Evolutionary conservation across 2,113 vertebrate species (phyloP), one percentile per base, ranked within the genome.

Genomic region (Coturnix japonica): DNA sequence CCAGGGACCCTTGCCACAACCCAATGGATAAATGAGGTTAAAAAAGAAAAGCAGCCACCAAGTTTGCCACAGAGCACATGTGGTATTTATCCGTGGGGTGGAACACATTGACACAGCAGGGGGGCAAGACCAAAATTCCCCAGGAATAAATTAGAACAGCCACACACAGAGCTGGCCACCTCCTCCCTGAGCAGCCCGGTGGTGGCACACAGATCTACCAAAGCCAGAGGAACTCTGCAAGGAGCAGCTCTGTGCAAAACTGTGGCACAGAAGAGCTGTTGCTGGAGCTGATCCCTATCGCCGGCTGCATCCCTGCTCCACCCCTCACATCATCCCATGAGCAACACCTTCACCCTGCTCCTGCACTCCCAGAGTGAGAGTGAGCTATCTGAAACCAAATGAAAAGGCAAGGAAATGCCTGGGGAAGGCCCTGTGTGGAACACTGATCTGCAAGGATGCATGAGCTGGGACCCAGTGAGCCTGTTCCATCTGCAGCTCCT

Each of bases 401-500:
- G 0, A 21, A 47, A 35, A 54, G 26, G 43, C 64, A 75, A 81
- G 10, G 47, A 53, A 77, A 85, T 49, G 4, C 22, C 20, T 64
- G 11, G 22, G 53, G 44, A 81, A 90, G 41, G n/a, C 17, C 37
- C 46, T 22, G 59, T 81, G 22, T 0, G 53, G 47, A 49, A 47
- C 73, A 81, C 64, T 41, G 81, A 33, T 67, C 81, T 35, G 21
- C n/a, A 46, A 63, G 51, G 20, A 30, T 2, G 20, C 39, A 13
- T 25, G 73, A 65, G 31, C 53, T 5, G 9, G 91, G 78, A 87
- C 75, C 75, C 65, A 46, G 28, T 11, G 76, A 72, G 65, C 63
- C 65, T 66, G 41, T 80, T 90, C 82, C 93, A 86, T 85, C 81
- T 84, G 95, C 72, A 81, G 37, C 44, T 72, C 37, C 85, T 78